Evolutionary conservation across 2,113 vertebrate genomes (phyloP), one percentile per base, ranked within the genome.

Genomic region (Megaceryle maxima): DNA sequence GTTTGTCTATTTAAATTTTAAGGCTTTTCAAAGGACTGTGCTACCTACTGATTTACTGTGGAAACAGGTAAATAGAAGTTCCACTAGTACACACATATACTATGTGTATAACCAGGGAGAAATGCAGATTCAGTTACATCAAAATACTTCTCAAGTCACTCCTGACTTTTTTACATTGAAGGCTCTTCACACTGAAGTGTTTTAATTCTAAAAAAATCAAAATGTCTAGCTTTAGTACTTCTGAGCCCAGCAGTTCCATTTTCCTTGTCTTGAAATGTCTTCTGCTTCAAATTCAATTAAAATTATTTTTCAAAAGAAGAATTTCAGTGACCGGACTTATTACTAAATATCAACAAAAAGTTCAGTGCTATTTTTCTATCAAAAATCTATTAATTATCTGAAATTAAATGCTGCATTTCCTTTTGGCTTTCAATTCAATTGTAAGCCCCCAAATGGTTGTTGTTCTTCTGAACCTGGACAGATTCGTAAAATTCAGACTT

Each of bases 201-300:
- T 94, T 75, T 82, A 48, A 91, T 96, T 89, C 91, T 84, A 48
- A 62, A 79, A 79, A 92, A 92, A 91, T 62, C 87, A 84, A 79
- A 59, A 68, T n/a, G 48, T 37, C 72, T 83, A 76, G 28, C 39
- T 82, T 46, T 46, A 68, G 1, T 82, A 60, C n/a, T 81, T 86
- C 68, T 46, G 53, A 94, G 77, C 29, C 66, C 9, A 69, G 56
- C 17, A n/a, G 43, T 53, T 84, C 60, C 35, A 26, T 55, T 84
- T 82, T 72, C 33, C 39, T 68, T 12, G 5, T 75, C 60, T 62
- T 41, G 33, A 94, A 94, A 84, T 64, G 35, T 3, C 29, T 95
- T 89, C 75, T 92, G 20, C 77, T 91, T 82, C 69, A 73, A 82
- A 88, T 68, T 82, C 37, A 79, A 82, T 75, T 92, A 72, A 92